A percentile compares a stretch with the other conserved stretches of the same genome.
phyloP scores from a whole-genome alignment of 2,113 vertebrate species.

The Triplophysa dalaica region DNA sequence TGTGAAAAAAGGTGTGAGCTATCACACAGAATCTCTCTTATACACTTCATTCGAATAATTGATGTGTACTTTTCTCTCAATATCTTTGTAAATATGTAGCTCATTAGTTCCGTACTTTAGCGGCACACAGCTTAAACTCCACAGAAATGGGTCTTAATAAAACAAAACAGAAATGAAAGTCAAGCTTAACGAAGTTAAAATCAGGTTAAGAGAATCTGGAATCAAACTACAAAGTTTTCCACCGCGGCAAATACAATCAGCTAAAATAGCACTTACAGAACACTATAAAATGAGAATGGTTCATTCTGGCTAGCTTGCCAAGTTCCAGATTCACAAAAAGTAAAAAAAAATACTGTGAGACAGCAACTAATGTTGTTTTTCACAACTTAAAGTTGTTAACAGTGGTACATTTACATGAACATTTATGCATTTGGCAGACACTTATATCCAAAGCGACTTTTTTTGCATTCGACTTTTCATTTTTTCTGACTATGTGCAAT shows the following conservation, averaged over 20 bases:
- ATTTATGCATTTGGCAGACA: no score
- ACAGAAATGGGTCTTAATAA: background rate
- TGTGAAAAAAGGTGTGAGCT: background rate
- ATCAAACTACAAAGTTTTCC: no score
- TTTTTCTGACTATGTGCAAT: no score
- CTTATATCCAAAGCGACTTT: no score
- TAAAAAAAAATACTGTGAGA: background rate
- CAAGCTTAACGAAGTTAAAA: background rate
- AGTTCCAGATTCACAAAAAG: background rate
- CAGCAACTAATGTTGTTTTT: background rate
- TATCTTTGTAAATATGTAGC: background rate
- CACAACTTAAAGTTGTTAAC: background rate
- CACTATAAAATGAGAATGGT: no score
- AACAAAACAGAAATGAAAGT: background rate
- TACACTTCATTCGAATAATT: constrained; percentile 21
- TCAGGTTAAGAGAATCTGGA: background rate
- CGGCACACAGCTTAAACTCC: background rate
- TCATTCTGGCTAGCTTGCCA: no score
- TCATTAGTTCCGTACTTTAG: background rate
- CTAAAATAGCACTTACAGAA: no score
- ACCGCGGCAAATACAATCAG: no score
- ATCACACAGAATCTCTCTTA: background rate
- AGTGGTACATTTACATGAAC: no score
- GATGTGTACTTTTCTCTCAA: constrained; percentile 15
- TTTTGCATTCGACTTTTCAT: no score